Conservation (phyloP, 1,140 invertebrate genomes). For the Elymnias hypermnestra region DNA sequence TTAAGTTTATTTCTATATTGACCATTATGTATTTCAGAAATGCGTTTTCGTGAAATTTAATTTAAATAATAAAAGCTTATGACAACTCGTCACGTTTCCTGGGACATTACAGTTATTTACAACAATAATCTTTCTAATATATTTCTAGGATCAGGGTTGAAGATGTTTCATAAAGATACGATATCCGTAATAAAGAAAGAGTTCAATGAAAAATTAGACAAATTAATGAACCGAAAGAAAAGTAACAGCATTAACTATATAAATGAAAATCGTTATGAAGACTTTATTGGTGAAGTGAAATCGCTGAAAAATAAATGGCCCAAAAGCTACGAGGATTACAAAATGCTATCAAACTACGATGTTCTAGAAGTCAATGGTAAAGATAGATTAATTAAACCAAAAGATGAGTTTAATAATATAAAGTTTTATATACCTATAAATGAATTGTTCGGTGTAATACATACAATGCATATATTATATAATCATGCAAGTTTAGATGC, state of each 20-base stretch:
- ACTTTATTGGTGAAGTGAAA: slow-evolving; percentile 45
- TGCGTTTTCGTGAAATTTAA: too few relatives aligned
- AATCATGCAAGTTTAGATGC: slow-evolving; percentile 41
- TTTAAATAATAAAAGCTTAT: too few relatives aligned
- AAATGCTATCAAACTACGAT: slow-evolving; percentile 51
- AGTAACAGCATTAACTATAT: slow-evolving; percentile 47
- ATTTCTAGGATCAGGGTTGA: not conserved
- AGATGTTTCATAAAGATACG: slow-evolving; percentile 22
- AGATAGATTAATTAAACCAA: slow-evolving; percentile 41
- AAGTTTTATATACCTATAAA: slow-evolving; percentile 50
- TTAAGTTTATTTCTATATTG: too few relatives aligned
- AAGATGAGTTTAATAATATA: slow-evolving; percentile 27
- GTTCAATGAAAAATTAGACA: slow-evolving; percentile 44
- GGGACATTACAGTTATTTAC: not conserved
- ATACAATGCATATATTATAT: slow-evolving; percentile 55
- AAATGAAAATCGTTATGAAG: slow-evolving; percentile 30
- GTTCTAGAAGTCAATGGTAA: slow-evolving; percentile 35
- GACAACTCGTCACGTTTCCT: too few relatives aligned
- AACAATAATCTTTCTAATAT: not conserved
- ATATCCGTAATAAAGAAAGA: slow-evolving; percentile 42
- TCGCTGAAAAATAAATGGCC: slow-evolving; percentile 33
- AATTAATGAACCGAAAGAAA: slow-evolving; percentile 40
- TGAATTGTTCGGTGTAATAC: slow-evolving; percentile 47
- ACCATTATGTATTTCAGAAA: too few relatives aligned
- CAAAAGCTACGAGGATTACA: slow-evolving; percentile 48